Conservation (phyloP, 2,113 vertebrate species). For the Orycteropus afer region DNA sequence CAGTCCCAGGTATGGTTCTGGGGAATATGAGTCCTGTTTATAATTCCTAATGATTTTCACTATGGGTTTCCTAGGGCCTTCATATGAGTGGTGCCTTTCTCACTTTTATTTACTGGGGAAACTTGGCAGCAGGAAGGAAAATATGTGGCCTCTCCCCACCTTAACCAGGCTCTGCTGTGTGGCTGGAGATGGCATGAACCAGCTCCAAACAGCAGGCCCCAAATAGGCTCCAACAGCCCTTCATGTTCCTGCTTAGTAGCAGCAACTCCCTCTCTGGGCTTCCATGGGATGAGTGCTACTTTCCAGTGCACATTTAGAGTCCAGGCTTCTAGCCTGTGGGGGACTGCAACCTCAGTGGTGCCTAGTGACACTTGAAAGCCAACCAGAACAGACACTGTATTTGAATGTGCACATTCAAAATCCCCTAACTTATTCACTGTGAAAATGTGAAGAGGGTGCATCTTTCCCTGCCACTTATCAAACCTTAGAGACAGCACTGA, state of each 20-base stretch:
- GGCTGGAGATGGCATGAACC: accelerated
- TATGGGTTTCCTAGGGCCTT: background rate
- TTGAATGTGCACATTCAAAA: accelerated
- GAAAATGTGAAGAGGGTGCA: background rate
- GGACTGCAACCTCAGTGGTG: background rate
- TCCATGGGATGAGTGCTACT: background rate
- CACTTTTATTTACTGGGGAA: background rate
- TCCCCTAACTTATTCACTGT: background rate
- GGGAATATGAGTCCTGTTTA: background rate
- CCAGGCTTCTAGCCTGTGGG: background rate
- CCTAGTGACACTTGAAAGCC: background rate
- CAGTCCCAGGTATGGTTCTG: background rate
- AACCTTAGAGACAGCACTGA: background rate
- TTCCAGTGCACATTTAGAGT: background rate
- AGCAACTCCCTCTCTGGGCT: accelerated
- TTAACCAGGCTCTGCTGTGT: accelerated
- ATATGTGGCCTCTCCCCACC: background rate
- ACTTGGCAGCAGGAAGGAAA: background rate
- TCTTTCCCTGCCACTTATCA: background rate
- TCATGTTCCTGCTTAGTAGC: background rate
- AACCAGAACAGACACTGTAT: background rate
- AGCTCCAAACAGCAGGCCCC: background rate
- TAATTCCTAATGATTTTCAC: background rate
- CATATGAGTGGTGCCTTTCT: background rate
- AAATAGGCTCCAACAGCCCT: background rate